Percentiles rank a stretch among this genome's conserved stretches.
phyloP scores from a whole-genome alignment of 1,140 invertebrate genomes.

The Drosophila rhopaloa region DNA sequence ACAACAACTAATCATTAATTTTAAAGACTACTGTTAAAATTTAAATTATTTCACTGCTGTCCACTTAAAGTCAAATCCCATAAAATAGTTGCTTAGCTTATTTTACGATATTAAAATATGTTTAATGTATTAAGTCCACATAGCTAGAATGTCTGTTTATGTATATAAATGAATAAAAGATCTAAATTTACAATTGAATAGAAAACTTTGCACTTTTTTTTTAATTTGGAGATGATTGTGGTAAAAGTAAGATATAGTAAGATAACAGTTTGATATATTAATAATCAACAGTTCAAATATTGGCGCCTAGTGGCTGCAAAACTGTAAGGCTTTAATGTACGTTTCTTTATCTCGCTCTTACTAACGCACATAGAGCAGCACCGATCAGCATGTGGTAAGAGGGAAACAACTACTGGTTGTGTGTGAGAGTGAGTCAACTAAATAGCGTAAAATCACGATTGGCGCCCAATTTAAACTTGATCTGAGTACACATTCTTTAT shows the following conservation, averaged over 20 bases:
- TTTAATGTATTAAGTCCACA: constrained; percentile 28
- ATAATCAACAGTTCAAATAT: background rate
- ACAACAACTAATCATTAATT: constrained; percentile 77
- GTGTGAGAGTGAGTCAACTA: background rate
- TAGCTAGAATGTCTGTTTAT: constrained; percentile 47
- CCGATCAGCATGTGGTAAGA: background rate
- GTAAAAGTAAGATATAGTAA: background rate
- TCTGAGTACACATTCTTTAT: no score
- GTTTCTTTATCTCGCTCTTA: constrained; percentile 4
- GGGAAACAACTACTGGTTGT: no score
- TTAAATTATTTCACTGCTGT: constrained; percentile 65
- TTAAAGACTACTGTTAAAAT: constrained; percentile 40
- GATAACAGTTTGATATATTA: no score
- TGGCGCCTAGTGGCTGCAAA: constrained; percentile 25
- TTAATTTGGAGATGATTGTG: background rate
- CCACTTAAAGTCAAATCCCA: constrained; percentile 50
- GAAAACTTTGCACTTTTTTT: background rate
- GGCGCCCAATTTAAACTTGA: constrained; percentile 10
- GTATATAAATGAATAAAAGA: constrained; percentile 57
- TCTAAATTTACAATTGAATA: constrained; percentile 7
- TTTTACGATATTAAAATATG: constrained; percentile 29
- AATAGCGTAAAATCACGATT: background rate
- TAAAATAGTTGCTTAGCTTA: constrained; percentile 40
- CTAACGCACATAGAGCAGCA: background rate
- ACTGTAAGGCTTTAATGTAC: constrained; percentile 2